A percentile compares a stretch with the other conserved stretches of the same genome.
Conservation (phyloP, 2,113 vertebrate species). For the Spheniscus mendiculus region DNA sequence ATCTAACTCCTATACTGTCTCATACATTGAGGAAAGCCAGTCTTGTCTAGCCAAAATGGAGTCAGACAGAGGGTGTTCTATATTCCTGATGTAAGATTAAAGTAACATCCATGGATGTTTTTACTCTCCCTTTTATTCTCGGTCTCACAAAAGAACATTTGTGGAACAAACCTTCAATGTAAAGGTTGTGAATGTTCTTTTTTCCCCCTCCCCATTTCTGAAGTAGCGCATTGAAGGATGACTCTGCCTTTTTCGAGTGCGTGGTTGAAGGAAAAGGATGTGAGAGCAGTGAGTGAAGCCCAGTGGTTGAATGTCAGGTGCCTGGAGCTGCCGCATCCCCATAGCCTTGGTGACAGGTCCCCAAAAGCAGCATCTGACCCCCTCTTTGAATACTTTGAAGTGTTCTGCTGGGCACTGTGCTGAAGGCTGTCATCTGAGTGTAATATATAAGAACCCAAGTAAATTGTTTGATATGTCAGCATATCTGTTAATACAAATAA, state of each 20-base stretch:
- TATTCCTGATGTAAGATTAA: not conserved
- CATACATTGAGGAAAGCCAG: not conserved
- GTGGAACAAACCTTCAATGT: not conserved
- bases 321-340: not conserved
- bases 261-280: not conserved
- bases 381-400: not conserved
- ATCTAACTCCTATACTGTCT: not conserved
- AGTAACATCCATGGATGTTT: not conserved
- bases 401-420: not conserved
- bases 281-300: not conserved
- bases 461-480: not conserved
- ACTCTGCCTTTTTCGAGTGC: not conserved
- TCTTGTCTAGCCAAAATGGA: not conserved
- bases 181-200: not conserved
- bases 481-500: not conserved
- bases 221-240: not conserved
- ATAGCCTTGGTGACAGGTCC: not conserved
- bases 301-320: not conserved
- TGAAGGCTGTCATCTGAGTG: not conserved
- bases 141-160: not conserved
- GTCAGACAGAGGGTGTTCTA: not conserved
- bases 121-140: not conserved
- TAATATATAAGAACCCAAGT: not conserved
- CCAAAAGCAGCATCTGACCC: not conserved
- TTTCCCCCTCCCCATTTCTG: not conserved